Evolutionary conservation across 2,888 invertebrate species (phyloP).

Genomic region (Malachius bipustulatus): DNA sequence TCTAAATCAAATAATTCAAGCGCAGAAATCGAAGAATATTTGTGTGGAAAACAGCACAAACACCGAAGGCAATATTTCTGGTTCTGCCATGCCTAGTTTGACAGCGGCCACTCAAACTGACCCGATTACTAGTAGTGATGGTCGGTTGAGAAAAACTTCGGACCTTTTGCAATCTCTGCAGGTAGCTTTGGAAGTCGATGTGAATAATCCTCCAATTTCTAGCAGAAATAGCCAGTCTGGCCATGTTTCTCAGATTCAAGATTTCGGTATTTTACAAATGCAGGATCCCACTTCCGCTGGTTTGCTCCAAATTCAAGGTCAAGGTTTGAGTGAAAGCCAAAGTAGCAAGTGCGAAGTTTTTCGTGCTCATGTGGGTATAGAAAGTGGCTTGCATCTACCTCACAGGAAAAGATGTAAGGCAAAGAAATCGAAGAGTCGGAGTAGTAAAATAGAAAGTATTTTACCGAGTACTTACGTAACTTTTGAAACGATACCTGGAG

Average conservation of each 20-base stretch:
- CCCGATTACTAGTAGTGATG: not conserved
- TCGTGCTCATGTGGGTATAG: slow-evolving; percentile 42
- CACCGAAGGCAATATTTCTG: slow-evolving; percentile 22
- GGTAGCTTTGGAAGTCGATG: slow-evolving; percentile 27
- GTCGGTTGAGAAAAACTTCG: slow-evolving; percentile 21
- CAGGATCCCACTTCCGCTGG: too few relatives aligned
- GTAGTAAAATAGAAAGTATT: slow-evolving; percentile 31
- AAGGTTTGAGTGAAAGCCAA: slow-evolving; percentile 6
- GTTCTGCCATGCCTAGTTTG: slow-evolving; percentile 4
- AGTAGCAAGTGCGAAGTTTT: slow-evolving; percentile 24
- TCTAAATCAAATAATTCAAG: slow-evolving; percentile 22
- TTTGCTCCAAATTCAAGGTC: not conserved
- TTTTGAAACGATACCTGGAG: slow-evolving; percentile 39
- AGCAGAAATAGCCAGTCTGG: too few relatives aligned
- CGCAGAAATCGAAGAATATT: slow-evolving; percentile 20
- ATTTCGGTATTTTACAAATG: slow-evolving; percentile 2
- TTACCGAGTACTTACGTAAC: slow-evolving; percentile 50
- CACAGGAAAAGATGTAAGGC: slow-evolving; percentile 31
- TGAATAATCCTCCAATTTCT: slow-evolving; percentile 4
- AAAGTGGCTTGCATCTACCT: slow-evolving; percentile 46
- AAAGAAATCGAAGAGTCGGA: slow-evolving; percentile 28
- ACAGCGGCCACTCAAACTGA: not conserved
- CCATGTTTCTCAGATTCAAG: too few relatives aligned
- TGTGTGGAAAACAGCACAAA: slow-evolving; percentile 28
- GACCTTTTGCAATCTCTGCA: slow-evolving; percentile 35